A percentile compares a stretch with the other conserved stretches of the same genome.
phyloP scores from a whole-genome alignment of 2,888 invertebrate genomes.

The Rhyacophila evoluta region DNA sequence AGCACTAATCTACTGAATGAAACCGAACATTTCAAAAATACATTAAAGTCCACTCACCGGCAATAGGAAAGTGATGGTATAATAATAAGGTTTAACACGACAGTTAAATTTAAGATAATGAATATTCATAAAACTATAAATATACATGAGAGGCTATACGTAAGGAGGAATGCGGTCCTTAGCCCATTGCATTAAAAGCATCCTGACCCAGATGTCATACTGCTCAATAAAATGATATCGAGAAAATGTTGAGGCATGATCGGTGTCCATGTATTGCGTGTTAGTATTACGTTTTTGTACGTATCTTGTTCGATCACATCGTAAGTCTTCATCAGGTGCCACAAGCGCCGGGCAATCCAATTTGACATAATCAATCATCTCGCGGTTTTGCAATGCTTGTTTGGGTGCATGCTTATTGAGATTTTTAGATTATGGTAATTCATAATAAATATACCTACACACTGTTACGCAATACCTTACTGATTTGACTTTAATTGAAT shows the following conservation, averaged over 20 bases:
- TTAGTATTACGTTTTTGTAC: neutral
- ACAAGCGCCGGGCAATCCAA: neutral
- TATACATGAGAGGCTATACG: neutral
- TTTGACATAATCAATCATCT: constrained; percentile 8
- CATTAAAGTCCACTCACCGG: neutral
- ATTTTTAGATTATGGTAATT: constrained; percentile 4
- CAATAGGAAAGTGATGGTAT: neutral
- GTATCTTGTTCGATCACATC: neutral
- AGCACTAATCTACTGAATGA: neutral
- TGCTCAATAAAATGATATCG: neutral
- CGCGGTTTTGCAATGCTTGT: neutral
- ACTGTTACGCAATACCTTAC: neutral
- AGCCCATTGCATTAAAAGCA: neutral
- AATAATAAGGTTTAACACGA: neutral
- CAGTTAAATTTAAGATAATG: neutral
- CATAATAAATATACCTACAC: neutral
- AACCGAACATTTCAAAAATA: neutral
- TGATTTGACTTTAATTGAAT: neutral
- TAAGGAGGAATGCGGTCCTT: constrained; percentile 6
- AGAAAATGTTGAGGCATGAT: neutral
- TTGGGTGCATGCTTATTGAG: neutral
- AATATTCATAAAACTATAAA: neutral
- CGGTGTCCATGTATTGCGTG: neutral
- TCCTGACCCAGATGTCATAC: neutral
- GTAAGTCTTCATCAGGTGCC: neutral